Base-by-base conservation (phyloP, 2,797 vertebrate genomes). In the Crocidura indochinensis region DNA sequence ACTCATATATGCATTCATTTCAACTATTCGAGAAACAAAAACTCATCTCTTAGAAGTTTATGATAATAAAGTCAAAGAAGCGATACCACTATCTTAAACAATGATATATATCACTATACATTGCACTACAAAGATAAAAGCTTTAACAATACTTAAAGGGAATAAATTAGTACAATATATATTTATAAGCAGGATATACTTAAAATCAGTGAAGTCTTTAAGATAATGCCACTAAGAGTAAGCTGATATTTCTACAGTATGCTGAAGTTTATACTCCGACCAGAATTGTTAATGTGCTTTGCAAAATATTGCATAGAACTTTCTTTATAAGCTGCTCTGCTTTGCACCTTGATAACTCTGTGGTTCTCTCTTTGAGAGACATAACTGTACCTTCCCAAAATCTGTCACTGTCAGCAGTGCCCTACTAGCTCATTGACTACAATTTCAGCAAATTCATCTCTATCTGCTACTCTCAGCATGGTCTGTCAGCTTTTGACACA, bases 31-130 rank as follows among this genome's bases (percentile, higher is more conserved):
- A 86, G 72, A 86, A 87, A 80, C 10, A 60, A 7, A 83, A 67
- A 53, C 67, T 75, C 17, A 62, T 27, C 29, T 8, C 6, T 87
- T 87, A 91, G 9, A 84, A 84, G 26, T 24, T 87, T 47, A 74
- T 22, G 82, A 84, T 53, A 53, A 14, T 53, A 53, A 91, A 90
- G 53, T 87, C 53, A 72, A 88, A 80, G 31, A 81, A 93, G 82
- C 2, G 8, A 9, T 84, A 38, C 19, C 24, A 73, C 83, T 53
- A 44, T 56, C 68, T 64, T 53, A 69, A 47, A 82, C 6, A 68
- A 72, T 38, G 14, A 75, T 93, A 86, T 88, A 44, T 11, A 31
- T 38, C 62, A 65, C 27, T 19, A 10, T 60, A 67, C 90, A 81
- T 88, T 77, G 8, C 15, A 82, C 11, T 46, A 82, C 80, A 62